Percentiles rank a stretch among this genome's conserved stretches.
Conservation (phyloP, 2,113 vertebrate genomes). For the Zapornia atra region DNA sequence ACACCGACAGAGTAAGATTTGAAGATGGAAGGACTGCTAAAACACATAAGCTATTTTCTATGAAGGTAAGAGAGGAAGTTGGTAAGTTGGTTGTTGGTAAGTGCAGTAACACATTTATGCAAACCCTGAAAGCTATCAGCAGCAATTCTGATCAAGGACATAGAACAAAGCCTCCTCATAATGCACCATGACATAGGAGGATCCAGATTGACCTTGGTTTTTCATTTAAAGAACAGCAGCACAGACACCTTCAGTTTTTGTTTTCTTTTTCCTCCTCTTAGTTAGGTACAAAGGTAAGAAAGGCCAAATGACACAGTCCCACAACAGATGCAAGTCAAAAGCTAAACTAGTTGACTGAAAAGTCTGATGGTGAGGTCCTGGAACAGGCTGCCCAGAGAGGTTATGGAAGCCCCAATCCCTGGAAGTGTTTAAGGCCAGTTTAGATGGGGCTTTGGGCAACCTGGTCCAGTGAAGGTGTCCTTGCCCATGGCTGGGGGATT, state of each 20-base stretch:
- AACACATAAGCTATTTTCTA: background rate
- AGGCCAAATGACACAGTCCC: background rate
- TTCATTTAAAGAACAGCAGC: background rate
- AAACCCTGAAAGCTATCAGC: background rate
- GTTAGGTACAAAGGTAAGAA: background rate
- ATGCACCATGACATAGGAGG: background rate
- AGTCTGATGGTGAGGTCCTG: background rate
- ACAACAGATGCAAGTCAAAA: background rate
- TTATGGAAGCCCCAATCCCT: too few species aligned
- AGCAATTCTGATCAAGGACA: background rate
- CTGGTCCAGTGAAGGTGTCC: too few species aligned
- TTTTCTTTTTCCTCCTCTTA: background rate
- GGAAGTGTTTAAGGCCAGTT: too few species aligned
- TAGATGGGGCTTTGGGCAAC: too few species aligned
- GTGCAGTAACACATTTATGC: background rate
- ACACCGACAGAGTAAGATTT: background rate
- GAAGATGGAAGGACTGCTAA: background rate
- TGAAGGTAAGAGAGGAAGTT: background rate
- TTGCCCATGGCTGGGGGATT: too few species aligned
- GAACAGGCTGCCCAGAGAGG: too few species aligned
- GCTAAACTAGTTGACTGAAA: background rate
- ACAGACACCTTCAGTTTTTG: background rate
- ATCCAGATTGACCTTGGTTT: background rate
- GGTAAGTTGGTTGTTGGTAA: too few species aligned
- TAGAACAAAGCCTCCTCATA: background rate